phyloP scores from a whole-genome alignment of 2,797 vertebrate genomes.

The Enteromius unitaeniatus region DNA sequence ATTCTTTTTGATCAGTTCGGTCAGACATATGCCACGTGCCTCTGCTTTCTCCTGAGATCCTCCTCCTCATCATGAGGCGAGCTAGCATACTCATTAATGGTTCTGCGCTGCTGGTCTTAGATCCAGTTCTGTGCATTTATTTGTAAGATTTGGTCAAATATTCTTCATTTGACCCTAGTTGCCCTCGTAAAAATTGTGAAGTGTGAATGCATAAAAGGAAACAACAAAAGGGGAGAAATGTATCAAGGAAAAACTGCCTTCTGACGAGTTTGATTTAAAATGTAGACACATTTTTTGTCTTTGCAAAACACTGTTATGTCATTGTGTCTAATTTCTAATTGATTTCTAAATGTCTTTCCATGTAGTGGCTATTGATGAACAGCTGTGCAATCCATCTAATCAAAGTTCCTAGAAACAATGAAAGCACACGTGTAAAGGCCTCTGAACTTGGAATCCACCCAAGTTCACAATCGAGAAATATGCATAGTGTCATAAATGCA shows the following conservation, averaged over 20 bases:
- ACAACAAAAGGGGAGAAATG: background rate
- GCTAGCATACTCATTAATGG: slow-evolving; percentile 22
- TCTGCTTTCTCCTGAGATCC: slow-evolving; percentile 31
- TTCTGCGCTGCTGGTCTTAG: slow-evolving; percentile 16
- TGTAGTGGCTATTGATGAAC: background rate
- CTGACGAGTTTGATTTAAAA: background rate
- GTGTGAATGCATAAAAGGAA: slow-evolving; percentile 7
- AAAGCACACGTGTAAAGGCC: slow-evolving; percentile 4
- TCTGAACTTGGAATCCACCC: slow-evolving; percentile 47
- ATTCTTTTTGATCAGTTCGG: slow-evolving; percentile 34
- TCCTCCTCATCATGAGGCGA: slow-evolving; percentile 27
- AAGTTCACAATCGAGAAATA: slow-evolving; percentile 55
- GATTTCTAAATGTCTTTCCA: background rate
- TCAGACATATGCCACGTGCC: slow-evolving; percentile 42
- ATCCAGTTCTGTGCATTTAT: background rate
- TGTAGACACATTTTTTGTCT: background rate
- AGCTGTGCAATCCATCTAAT: slow-evolving; percentile 13
- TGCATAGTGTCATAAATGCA: slow-evolving; percentile 46
- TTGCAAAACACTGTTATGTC: background rate
- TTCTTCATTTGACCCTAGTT: background rate
- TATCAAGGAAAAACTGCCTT: background rate
- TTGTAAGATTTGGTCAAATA: background rate
- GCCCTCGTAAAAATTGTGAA: background rate
- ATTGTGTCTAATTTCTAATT: background rate
- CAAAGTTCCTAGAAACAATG: slow-evolving; percentile 34